Base-by-base conservation (phyloP, 2,113 vertebrate genomes). In the Tympanuchus pallidicinctus region DNA sequence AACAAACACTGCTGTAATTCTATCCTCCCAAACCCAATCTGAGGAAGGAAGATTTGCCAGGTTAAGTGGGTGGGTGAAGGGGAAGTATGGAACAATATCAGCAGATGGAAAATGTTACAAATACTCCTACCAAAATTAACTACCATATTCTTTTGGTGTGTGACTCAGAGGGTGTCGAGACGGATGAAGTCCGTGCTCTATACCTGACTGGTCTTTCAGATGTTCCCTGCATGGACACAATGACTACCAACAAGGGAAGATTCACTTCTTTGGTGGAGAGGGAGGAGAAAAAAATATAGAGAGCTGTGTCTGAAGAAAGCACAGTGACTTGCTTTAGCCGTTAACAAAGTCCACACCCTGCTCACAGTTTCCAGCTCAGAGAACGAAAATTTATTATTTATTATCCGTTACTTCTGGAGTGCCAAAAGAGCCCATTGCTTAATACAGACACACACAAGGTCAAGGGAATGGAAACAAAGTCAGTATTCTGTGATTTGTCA, bases 41-140 rank as follows among this genome's bases (percentile, higher is more conserved):
- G 52, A 92, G 86, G 67, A 91, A 91, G 76, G 80, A 91, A 92
- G 92, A 86, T 93, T 88, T 86, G 93, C 88, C 94, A 86, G 48
- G 80, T 80, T 73, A 94, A 4, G 94, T 96, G 93, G 92, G 96
- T 95, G 95, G 93, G 82, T 87, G 86, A 95, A 91, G 73, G 86
- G 95, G 93, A 97, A 96, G 92, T 73, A 91, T 92, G 86, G 96
- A 88, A 95, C 75, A 76, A 12, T 86, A 95, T 82, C 94, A 94
- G 79, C 73, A 96, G 88, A 74, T 93, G 95, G 96, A 97, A 97
- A 97, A 95, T 93, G 73, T 97, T 96, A 97, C 96, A 91, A 88
- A 78, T 94, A 88, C 95, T 95, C 93, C 92, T 95, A 94, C 95
- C 94, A 96, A 95, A 95, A 88, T 96, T 95, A 97, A 94, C 93